Evolutionary conservation across 2,888 invertebrate genomes (phyloP).

Genomic region (Pasiphila rectangulata): DNA sequence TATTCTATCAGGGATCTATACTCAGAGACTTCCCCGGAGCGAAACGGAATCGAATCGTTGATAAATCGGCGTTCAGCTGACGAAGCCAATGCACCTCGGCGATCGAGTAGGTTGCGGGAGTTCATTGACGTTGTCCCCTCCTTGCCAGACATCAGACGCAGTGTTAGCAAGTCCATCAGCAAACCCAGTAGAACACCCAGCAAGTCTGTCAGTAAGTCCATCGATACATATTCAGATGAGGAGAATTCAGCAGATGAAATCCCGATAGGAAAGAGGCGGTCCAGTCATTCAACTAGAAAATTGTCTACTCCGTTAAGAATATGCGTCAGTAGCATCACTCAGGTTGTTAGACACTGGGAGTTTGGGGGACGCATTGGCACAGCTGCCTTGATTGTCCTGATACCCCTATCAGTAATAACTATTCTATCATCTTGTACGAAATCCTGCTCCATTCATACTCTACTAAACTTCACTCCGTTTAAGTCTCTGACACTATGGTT

Average conservation of each 20-base stretch:
- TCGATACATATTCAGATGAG: constrained; percentile 65
- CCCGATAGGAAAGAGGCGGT: constrained; percentile 39
- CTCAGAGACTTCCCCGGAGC: constrained; percentile 44
- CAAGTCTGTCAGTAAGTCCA: constrained; percentile 62
- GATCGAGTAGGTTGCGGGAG: constrained; percentile 61
- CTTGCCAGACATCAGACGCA: constrained; percentile 56
- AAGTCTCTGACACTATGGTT: constrained; percentile 44
- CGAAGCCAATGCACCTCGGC: constrained; percentile 50
- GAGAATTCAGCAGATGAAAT: constrained; percentile 61
- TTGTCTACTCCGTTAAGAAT: constrained; percentile 66
- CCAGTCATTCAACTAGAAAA: constrained; percentile 58
- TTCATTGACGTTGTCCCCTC: constrained; percentile 51
- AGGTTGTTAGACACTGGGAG: constrained; percentile 57
- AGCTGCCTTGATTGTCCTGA: constrained; percentile 49
- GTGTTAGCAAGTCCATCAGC: constrained; percentile 59
- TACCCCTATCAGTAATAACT: constrained; percentile 59
- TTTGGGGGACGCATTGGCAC: constrained; percentile 67
- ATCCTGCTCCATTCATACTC: constrained; percentile 55
- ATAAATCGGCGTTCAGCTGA: constrained; percentile 57
- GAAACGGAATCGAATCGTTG: constrained; percentile 62
- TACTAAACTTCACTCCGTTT: constrained; percentile 28
- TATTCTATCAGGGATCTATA: constrained; percentile 61
- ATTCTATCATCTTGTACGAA: constrained; percentile 60
- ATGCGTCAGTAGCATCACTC: constrained; percentile 46
- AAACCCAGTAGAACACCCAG: constrained; percentile 16